These are phyloP conservation scores for Lytechinus pictus DNA, from an alignment of 35 echinoderm and acorn worm genomes.

Conservation along the genomic window DNA sequence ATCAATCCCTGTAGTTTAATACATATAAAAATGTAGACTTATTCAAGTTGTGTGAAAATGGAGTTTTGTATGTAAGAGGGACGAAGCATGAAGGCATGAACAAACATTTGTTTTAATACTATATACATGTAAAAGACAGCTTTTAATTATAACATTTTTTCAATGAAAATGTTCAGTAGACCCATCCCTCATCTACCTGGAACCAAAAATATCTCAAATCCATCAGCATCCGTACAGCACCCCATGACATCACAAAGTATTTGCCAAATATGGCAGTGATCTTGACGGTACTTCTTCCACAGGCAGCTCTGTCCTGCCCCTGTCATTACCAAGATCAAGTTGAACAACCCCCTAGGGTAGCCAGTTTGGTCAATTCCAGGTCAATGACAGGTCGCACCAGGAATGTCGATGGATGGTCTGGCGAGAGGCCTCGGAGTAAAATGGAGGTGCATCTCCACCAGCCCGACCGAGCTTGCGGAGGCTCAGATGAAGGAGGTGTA, in stretches of 20 bases:
- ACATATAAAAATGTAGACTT: too few species aligned
- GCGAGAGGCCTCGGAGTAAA: not conserved
- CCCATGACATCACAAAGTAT: conserved; percentile 11
- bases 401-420: not conserved
- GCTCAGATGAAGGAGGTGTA: not conserved
- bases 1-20: too few species aligned
- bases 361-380: not conserved
- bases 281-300: not conserved
- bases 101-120: too few species aligned
- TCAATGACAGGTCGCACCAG: not conserved
- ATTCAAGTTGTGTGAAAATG: too few species aligned
- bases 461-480: not conserved
- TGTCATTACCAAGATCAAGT: conserved; percentile 12
- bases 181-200: not conserved
- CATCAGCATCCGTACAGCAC: not conserved
- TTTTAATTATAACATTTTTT: not conserved
- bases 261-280: conserved; percentile 2
- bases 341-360: conserved; percentile 7
- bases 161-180: not conserved
- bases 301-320: not conserved
- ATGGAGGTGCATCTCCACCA: not conserved
- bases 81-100: too few species aligned
- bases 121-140: too few species aligned
- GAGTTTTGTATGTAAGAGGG: too few species aligned
- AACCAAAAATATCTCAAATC: not conserved